Evolutionary conservation across 2,888 invertebrate species (phyloP).

Genomic region (Xylocampa areola): DNA sequence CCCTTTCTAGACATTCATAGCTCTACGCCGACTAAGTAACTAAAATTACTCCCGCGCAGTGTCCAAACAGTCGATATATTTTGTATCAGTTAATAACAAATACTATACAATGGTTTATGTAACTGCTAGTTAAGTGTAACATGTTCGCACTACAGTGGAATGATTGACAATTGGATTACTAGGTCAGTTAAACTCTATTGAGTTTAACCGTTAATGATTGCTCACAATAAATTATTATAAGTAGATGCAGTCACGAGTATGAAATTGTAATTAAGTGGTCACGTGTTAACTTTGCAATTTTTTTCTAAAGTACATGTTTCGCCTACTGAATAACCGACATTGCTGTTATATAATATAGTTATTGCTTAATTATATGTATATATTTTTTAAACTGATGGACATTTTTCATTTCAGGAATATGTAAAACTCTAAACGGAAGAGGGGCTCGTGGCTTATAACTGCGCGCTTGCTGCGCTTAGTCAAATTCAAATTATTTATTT

Average conservation of each 20-base stretch:
- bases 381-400: too few relatives aligned
- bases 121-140: slow-evolving; percentile 27
- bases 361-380: too few relatives aligned
- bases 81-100: slow-evolving; percentile 52
- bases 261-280: too few relatives aligned
- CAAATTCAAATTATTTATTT: too few relatives aligned
- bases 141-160: slow-evolving; percentile 37
- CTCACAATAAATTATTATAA: slow-evolving; percentile 17
- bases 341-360: too few relatives aligned
- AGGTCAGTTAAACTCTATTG: slow-evolving; percentile 35
- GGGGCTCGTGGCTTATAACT: too few relatives aligned
- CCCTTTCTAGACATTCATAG: slow-evolving; percentile 31
- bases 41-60: slow-evolving; percentile 30
- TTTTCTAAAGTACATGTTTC: too few relatives aligned
- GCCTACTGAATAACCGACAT: too few relatives aligned
- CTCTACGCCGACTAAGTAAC: slow-evolving; percentile 37
- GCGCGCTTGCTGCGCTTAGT: too few relatives aligned
- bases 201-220: slow-evolving; percentile 11
- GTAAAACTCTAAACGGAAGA: too few relatives aligned
- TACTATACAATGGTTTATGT: slow-evolving; percentile 41
- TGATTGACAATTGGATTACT: slow-evolving; percentile 48
- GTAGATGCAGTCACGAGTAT: neutral
- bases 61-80: slow-evolving; percentile 55
- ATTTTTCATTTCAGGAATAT: too few relatives aligned
- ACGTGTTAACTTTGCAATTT: too few relatives aligned